Evolutionary conservation across 2,797 vertebrate genomes (phyloP), one percentile per base, ranked within the genome.

Genomic region (Chaetodon trifasciatus): DNA sequence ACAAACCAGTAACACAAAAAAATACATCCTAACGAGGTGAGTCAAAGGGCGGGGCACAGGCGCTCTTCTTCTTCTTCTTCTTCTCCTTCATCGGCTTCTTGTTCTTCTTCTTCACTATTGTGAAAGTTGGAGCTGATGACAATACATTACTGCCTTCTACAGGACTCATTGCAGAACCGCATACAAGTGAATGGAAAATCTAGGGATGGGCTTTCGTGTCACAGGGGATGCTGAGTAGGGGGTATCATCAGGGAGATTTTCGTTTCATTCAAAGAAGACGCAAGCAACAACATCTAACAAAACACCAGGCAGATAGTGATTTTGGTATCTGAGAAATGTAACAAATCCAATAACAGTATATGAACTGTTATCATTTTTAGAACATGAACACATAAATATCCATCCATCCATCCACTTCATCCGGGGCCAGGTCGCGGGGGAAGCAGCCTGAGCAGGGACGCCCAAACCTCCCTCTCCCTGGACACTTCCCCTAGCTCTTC

Each of bases 11-110:
- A 23, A 79, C 11, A 74, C 17, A 66, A 72, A 87, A 88, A 85
- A 78, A 83, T 15, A 85, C 81, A 91, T 85, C 47, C 50, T 28
- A 73, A 28, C 52, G 74, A 76, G 69, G 67, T 47, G 84, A 87
- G 70, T 84, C 85, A 79, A 88, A 86, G 89, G 92, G 91, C 86
- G 91, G 91, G 89, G 88, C 89, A 1, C 53, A 21, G 58, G 5
- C 28, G 66, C 11, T 0, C 21, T 74, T 84, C 88, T 89, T 89
- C 83, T 91, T 91, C 87, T 86, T 6, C 68, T 23, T 1, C 55
- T 74, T 83, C 88, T 89, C 88, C 83, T 91, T 91, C n/a, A n/a
- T n/a, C n/a, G n/a, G n/a, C 86, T 86, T 6, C 66, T 24, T 1
- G 50, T 89, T 89, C 81, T 91, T 91, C 87, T 85, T 7, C 70